phyloP scores from a whole-genome alignment of 2,888 invertebrate species.

The Lathronympha strigana region DNA sequence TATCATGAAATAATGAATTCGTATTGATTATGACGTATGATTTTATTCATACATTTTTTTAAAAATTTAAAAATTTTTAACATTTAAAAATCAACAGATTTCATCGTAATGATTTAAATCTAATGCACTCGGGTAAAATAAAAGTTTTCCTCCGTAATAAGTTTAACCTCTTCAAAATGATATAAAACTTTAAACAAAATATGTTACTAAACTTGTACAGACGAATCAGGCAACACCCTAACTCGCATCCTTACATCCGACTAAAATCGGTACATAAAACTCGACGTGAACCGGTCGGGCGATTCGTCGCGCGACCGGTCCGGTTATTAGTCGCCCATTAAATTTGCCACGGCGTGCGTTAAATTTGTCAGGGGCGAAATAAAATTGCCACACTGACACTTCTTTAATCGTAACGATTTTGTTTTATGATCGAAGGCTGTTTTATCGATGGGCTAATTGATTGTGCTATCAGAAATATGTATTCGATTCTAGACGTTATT shows the following conservation, averaged over 20 bases:
- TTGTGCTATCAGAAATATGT: neutral
- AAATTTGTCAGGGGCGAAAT: slow-evolving; percentile 64
- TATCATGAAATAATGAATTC: too few species aligned
- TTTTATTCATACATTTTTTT: too few species aligned
- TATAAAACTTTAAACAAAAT: neutral
- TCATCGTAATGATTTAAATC: too few species aligned
- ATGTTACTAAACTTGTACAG: neutral
- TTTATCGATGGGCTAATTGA: slow-evolving; percentile 25
- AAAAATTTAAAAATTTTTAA: too few species aligned
- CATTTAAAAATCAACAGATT: too few species aligned
- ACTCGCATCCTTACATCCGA: slow-evolving; percentile 4
- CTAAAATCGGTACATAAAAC: slow-evolving; percentile 28
- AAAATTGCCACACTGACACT: slow-evolving; percentile 63
- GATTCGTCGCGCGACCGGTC: slow-evolving; percentile 65
- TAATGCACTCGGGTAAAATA: too few species aligned
- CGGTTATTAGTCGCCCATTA: slow-evolving; percentile 67
- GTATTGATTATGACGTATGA: too few species aligned
- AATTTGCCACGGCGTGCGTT: slow-evolving; percentile 66
- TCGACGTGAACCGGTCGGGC: slow-evolving; percentile 51
- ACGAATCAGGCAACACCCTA: slow-evolving; percentile 7
- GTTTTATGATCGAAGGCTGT: slow-evolving; percentile 44
- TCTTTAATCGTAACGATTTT: slow-evolving; percentile 48
- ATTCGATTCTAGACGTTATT: neutral
- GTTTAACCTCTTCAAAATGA: too few species aligned
- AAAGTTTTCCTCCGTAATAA: too few species aligned